These are phyloP conservation scores for Acrossocheilus fasciatus DNA, from an alignment of 2,797 vertebrate genomes.

Conservation along the genomic window DNA sequence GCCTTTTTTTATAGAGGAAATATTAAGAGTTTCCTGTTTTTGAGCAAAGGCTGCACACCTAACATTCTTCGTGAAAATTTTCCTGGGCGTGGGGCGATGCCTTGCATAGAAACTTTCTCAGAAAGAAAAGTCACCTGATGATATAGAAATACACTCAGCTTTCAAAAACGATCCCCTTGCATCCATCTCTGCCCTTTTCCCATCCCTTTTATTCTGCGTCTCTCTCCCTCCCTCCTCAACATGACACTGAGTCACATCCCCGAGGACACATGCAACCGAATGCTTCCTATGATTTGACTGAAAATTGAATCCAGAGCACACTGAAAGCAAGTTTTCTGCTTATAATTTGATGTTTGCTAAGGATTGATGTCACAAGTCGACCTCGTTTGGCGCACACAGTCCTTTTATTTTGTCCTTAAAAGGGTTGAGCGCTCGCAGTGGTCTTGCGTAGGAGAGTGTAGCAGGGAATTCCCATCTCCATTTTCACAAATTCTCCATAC, in stretches of 20 bases:
- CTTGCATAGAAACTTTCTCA: neutral
- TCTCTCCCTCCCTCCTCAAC: conserved; percentile 37
- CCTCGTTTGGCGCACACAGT: conserved; percentile 41
- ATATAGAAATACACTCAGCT: neutral
- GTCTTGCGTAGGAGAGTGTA: conserved; percentile 58
- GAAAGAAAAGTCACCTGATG: conserved; percentile 28
- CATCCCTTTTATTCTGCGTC: conserved; percentile 31
- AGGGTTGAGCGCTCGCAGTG: conserved; percentile 49
- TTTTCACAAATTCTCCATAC: conserved; percentile 48
- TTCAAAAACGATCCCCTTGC: conserved; percentile 6
- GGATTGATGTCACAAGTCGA: conserved; percentile 30
- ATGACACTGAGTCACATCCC: conserved; percentile 77
- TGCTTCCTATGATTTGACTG: conserved; percentile 55
- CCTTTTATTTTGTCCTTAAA: conserved; percentile 57
- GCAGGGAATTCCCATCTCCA: conserved; percentile 75
- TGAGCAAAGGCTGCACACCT: conserved; percentile 49
- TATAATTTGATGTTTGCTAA: neutral
- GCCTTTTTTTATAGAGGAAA: conserved; percentile 65
- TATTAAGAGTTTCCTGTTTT: conserved; percentile 73
- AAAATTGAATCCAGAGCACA: conserved; percentile 65
- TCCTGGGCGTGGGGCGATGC: conserved; percentile 57
- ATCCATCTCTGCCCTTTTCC: neutral
- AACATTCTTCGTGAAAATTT: conserved; percentile 59
- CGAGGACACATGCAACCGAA: conserved; percentile 69
- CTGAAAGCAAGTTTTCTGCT: neutral